Conservation (phyloP, 2,888 invertebrate genomes). For the Lithosia quadra region DNA sequence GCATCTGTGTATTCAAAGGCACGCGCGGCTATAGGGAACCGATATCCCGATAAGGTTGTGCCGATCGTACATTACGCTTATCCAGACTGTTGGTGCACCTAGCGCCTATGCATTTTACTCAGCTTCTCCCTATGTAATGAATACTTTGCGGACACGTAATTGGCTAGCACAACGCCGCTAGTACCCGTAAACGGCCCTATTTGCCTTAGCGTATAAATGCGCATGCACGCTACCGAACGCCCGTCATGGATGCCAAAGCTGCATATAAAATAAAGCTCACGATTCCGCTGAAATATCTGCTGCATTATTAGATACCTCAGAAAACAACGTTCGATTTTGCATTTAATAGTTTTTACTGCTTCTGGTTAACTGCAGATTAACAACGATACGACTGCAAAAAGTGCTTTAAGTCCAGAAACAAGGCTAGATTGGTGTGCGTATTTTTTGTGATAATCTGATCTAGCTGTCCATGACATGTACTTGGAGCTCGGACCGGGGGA, state of each 20-base stretch:
- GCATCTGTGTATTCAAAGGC: constrained; percentile 74
- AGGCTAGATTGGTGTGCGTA: constrained; percentile 50
- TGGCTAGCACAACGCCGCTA: constrained; percentile 65
- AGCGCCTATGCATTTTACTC: constrained; percentile 70
- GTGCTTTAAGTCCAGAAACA: constrained; percentile 58
- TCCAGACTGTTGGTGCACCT: constrained; percentile 65
- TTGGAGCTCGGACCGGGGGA: constrained; percentile 54
- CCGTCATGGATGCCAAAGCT: constrained; percentile 43
- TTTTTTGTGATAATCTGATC: constrained; percentile 62
- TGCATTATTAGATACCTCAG: constrained; percentile 35
- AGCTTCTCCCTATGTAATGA: constrained; percentile 74
- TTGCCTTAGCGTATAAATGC: constrained; percentile 49
- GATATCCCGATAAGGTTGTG: constrained; percentile 75
- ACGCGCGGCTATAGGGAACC: constrained; percentile 72
- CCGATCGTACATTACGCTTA: constrained; percentile 78
- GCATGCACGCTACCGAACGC: constrained; percentile 45
- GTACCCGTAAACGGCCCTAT: constrained; percentile 63
- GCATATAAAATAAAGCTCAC: constrained; percentile 56
- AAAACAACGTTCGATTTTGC: constrained; percentile 33
- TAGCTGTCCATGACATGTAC: constrained; percentile 63
- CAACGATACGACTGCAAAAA: constrained; percentile 50
- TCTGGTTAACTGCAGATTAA: constrained; percentile 41
- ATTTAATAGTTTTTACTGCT: constrained; percentile 36
- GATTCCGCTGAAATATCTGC: constrained; percentile 45
- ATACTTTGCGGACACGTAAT: constrained; percentile 75